phyloP scores from a whole-genome alignment of 2,797 vertebrate species.

The Enteromius mattozi region DNA sequence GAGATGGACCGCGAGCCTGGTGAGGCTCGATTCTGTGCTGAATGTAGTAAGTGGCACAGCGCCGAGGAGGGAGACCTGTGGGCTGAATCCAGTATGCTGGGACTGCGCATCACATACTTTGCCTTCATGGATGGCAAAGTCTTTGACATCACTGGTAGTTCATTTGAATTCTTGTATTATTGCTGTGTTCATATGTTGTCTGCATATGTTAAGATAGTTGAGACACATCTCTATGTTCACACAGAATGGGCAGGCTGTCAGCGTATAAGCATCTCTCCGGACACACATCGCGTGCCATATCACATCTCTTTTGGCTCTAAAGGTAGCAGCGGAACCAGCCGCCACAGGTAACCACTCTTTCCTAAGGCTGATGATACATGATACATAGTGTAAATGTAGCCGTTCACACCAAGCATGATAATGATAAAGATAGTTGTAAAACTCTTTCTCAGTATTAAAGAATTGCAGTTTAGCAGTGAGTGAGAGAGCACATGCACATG shows the following conservation, averaged over 20 bases:
- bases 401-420: no score
- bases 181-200: not conserved
- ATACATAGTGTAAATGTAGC: no score
- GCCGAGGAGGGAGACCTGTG: slow-evolving; percentile 94
- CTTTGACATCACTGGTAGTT: slow-evolving; percentile 92
- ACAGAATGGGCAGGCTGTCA: slow-evolving; percentile 96
- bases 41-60: slow-evolving; percentile 86
- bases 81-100: slow-evolving; percentile 95
- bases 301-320: slow-evolving; percentile 94
- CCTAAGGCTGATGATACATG: not conserved
- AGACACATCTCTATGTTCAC: slow-evolving; percentile 46
- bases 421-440: no score
- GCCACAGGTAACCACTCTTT: slow-evolving; percentile 81
- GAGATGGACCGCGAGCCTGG: slow-evolving; percentile 90
- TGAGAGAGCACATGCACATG: no score
- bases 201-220: not conserved
- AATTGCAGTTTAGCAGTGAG: no score
- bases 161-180: not conserved
- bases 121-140: slow-evolving; percentile 93
- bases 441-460: no score
- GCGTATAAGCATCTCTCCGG: slow-evolving; percentile 89
- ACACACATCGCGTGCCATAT: slow-evolving; percentile 93
- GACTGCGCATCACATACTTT: slow-evolving; percentile 92
- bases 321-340: slow-evolving; percentile 76
- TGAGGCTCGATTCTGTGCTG: slow-evolving; percentile 89